Evolutionary conservation across 2,888 invertebrate genomes (phyloP), one percentile per base, ranked within the genome.

Genomic region (Ashinkailepas kermadecensis): DNA sequence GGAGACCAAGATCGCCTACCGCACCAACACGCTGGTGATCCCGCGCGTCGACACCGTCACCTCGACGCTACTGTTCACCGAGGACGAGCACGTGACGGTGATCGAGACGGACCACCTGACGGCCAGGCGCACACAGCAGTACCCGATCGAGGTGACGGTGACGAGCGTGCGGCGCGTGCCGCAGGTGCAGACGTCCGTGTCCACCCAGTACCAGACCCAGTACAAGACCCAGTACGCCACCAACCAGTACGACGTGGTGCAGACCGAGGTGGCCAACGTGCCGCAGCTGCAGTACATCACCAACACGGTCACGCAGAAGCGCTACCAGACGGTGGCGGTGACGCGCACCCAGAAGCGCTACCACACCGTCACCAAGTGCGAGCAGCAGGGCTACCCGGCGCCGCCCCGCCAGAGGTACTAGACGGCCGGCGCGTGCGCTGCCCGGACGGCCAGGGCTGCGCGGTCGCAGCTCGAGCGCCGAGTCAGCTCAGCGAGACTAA

Each of bases 1-100:
- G 58, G 79, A 79, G 79, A 79, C 79, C 79, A 79, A 79, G 79
- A 79, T 79, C 58, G 79, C 79, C 58, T 79, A 58, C 58, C 79
- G 79, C 79, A 78, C 79, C 79, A 79, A 79, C 79, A 79, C 79
- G 23, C 23, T 58, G 15, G 79, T 79, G 13, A 59, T 79, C 23
- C 79, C 79, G 23, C 79, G 57, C 23, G 79, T 79, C 23, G 57
- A 57, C 58, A 79, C 79, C 79, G 58, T 79, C 79, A 79, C 79
- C 15, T 58, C 57, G 21, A 79, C 58, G 4, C 79, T 58, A 11
- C 9, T 58, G 58, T 79, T 79, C 79, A 74, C 79, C 23, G 79
- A 79, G 25, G 79, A 58, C 25, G 58, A 79, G 79, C 79, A 79
- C 79, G 79, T 79, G 58, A 79, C 79, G 25, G 79, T 79, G 58